Conservation (phyloP, 2,888 invertebrate genomes). For the Drosophila paranaensis region DNA sequence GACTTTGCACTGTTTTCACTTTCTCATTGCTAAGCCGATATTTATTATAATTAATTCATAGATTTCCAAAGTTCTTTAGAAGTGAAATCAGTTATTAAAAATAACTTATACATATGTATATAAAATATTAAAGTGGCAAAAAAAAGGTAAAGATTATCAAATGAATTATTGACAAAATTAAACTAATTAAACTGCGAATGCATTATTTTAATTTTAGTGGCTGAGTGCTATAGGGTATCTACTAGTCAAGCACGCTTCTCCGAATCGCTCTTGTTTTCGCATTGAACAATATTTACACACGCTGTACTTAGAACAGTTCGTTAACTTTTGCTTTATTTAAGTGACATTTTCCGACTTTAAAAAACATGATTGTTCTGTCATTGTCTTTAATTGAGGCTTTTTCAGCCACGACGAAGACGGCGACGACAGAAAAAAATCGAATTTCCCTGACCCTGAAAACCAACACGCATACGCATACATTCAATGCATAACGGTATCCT, state of each 20-base stretch:
- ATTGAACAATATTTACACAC: not conserved
- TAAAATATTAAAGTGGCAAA: not conserved
- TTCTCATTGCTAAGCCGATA: not conserved
- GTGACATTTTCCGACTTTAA: conserved; percentile 20
- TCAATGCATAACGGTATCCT: conserved; percentile 69
- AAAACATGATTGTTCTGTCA: conserved; percentile 45
- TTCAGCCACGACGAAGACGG: conserved; percentile 11
- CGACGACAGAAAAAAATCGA: conserved; percentile 68
- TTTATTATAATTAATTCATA: not conserved
- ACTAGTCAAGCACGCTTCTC: not conserved
- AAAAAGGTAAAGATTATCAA: not conserved
- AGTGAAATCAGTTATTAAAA: not conserved
- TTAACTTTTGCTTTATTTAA: conserved; percentile 43
- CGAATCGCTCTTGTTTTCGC: not conserved
- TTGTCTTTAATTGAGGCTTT: conserved; percentile 43
- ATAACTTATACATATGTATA: not conserved
- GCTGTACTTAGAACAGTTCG: conserved; percentile 39
- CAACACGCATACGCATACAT: conserved; percentile 53
- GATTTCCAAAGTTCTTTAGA: no score
- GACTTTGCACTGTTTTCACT: conserved; percentile 1
- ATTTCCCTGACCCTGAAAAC: conserved; percentile 83
- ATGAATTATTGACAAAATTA: not conserved
- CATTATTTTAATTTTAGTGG: not conserved
- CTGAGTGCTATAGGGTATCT: not conserved
- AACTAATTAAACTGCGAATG: not conserved